These are phyloP conservation scores for Zosterops borbonicus DNA, from an alignment of 2,113 vertebrate genomes.

Conservation along the genomic window DNA sequence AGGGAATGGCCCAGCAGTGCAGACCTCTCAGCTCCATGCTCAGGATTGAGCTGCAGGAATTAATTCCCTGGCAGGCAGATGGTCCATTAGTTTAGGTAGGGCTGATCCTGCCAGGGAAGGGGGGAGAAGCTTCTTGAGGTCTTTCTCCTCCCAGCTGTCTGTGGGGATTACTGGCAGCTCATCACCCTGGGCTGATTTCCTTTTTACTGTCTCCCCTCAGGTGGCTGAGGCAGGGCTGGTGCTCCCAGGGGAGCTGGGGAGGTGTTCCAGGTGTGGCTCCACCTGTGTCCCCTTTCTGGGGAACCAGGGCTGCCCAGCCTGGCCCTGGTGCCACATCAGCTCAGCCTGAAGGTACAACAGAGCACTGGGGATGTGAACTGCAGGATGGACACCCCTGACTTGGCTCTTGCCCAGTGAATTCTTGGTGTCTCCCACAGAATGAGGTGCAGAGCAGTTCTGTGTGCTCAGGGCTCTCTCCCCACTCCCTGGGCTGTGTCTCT, in stretches of 20 bases:
- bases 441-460: not conserved
- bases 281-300: not conserved
- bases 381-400: not conserved
- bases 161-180: not conserved
- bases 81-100: not conserved
- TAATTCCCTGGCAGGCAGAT: not conserved
- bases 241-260: not conserved
- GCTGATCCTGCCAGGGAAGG: not conserved
- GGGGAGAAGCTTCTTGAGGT: not conserved
- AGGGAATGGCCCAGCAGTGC: not conserved
- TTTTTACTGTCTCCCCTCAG: not conserved
- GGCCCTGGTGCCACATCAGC: not conserved
- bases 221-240: not conserved
- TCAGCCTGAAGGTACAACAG: not conserved
- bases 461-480: not conserved
- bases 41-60: not conserved
- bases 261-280: not conserved
- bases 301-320: not conserved
- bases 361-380: accelerated
- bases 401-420: not conserved
- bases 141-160: conserved; percentile 2
- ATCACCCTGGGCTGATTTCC: not conserved
- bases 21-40: not conserved
- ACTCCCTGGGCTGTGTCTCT: not conserved
- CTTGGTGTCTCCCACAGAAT: not conserved